Percentiles rank a stretch among this genome's conserved stretches.
phyloP scores from a whole-genome alignment of 2,113 vertebrate genomes.

The Tautogolabrus adspersus region DNA sequence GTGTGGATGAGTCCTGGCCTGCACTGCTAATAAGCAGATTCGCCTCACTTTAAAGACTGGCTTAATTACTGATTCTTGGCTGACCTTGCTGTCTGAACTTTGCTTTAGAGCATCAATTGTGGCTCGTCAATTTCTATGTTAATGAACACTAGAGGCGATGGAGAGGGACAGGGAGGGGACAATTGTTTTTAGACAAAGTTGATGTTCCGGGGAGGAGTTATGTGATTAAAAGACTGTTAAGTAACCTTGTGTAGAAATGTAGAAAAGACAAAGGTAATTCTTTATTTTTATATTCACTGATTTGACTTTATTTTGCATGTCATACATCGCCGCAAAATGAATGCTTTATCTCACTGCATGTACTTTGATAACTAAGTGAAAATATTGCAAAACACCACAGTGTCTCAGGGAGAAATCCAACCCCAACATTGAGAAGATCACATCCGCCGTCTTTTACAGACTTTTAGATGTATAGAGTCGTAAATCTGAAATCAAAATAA shows the following conservation, averaged over 20 bases:
- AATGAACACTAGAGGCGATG: conserved; percentile 76
- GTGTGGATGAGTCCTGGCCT: conserved; percentile 60
- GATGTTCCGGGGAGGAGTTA: conserved; percentile 56
- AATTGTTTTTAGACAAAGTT: conserved; percentile 69
- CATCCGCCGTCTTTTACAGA: too few species aligned
- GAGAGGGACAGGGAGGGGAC: conserved; percentile 54
- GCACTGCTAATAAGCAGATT: conserved; percentile 68
- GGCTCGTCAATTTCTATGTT: conserved; percentile 82
- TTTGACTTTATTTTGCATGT: background rate
- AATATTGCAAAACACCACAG: too few species aligned
- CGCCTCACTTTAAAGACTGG: conserved; percentile 69
- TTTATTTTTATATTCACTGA: background rate
- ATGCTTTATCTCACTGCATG: too few species aligned
- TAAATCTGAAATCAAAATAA: too few species aligned
- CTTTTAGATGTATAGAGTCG: too few species aligned
- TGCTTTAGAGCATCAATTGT: conserved; percentile 79
- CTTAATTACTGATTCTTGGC: conserved; percentile 82
- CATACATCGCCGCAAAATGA: background rate
- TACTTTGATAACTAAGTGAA: too few species aligned
- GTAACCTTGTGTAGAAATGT: conserved; percentile 63
- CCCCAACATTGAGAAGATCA: too few species aligned
- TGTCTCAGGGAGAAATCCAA: too few species aligned
- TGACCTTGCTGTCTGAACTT: conserved; percentile 81
- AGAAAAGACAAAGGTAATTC: conserved; percentile 6
- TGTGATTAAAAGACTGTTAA: conserved; percentile 56